Evolutionary conservation across 2,888 invertebrate genomes (phyloP).

Genomic region (Lycia hirtaria): DNA sequence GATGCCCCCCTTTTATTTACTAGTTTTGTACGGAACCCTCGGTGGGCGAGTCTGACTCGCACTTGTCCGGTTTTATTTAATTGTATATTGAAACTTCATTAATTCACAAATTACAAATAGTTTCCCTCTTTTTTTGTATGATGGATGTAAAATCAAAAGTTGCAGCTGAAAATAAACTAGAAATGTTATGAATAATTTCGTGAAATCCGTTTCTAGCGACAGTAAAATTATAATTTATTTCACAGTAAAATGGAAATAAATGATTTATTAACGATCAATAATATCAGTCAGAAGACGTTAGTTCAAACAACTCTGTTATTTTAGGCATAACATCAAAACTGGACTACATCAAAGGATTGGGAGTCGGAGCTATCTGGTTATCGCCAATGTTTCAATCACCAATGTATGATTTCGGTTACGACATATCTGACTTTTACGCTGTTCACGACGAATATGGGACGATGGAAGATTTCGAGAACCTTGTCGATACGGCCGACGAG

Average conservation of each 20-base stretch:
- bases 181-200: not conserved
- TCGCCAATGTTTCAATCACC: constrained; percentile 91
- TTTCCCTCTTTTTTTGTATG: too few species aligned
- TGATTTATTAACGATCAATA: constrained; percentile 5
- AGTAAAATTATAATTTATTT: not conserved
- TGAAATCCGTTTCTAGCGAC: not conserved
- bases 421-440: constrained; percentile 89
- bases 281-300: constrained; percentile 1
- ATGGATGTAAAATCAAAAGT: too few species aligned
- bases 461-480: constrained; percentile 88
- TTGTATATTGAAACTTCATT: too few species aligned
- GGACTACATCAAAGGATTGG: constrained; percentile 87
- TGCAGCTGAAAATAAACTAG: too few species aligned
- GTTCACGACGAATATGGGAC: constrained; percentile 90
- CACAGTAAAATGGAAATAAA: not conserved
- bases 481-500: constrained; percentile 79
- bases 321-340: constrained; percentile 86
- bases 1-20: too few species aligned
- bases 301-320: constrained; percentile 30
- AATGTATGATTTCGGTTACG: constrained; percentile 93
- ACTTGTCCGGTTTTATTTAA: too few species aligned
- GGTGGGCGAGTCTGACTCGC: too few species aligned
- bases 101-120: too few species aligned
- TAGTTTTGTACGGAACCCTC: too few species aligned
- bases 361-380: constrained; percentile 89